Percentiles rank a stretch among this genome's conserved stretches.
These are phyloP conservation scores for Morelia viridis DNA, from an alignment of 2,797 vertebrate genomes.

Conservation along the genomic window DNA sequence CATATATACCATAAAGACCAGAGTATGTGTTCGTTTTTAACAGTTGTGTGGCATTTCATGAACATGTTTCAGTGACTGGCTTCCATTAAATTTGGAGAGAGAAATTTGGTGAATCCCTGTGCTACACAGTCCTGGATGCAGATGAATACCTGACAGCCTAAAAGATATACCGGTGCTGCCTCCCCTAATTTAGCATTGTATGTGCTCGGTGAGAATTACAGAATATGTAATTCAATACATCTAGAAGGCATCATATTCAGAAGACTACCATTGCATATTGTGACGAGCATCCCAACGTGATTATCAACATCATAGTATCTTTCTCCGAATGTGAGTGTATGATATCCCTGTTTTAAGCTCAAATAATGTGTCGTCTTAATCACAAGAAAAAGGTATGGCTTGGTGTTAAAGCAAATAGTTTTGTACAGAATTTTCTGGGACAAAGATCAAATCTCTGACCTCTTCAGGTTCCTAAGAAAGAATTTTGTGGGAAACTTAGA, in stretches of 20 bases:
- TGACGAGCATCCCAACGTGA: not conserved
- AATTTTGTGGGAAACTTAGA: not conserved
- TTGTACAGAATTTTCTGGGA: not conserved
- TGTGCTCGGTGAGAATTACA: not conserved
- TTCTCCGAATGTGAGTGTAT: not conserved
- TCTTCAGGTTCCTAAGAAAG: not conserved
- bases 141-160: not conserved
- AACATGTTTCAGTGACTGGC: not conserved
- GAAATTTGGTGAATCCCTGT: not conserved
- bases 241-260: not conserved
- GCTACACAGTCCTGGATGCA: not conserved
- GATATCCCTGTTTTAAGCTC: not conserved
- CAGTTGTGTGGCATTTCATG: constrained; percentile 23
- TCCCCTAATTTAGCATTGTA: not conserved
- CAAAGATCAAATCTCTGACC: not conserved
- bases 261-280: not conserved
- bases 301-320: not conserved
- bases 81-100: not conserved
- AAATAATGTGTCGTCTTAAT: not conserved
- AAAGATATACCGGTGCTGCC: not conserved
- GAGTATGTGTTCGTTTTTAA: constrained; percentile 4
- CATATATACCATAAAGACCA: not conserved
- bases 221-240: not conserved
- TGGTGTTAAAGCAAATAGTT: not conserved
- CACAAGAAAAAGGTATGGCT: not conserved